Evolutionary conservation across 2,797 vertebrate genomes (phyloP), one percentile per base, ranked within the genome.

Genomic region (Cuculus canorus): DNA sequence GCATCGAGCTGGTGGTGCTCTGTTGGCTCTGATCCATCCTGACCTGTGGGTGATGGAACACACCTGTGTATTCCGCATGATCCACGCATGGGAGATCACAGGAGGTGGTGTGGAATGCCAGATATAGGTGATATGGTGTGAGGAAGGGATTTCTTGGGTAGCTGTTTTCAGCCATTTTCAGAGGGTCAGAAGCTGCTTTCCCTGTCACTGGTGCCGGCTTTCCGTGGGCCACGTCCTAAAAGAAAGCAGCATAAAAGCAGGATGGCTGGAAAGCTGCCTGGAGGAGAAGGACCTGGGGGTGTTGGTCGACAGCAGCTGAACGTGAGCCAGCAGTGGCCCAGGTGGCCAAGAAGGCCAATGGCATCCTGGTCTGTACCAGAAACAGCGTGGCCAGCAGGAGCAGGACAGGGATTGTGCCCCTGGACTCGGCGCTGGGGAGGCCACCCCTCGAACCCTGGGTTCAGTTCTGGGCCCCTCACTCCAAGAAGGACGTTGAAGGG

Each of bases 191-290:
- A 56, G 61, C 30, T 64, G 61, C 45, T 81, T 50, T 78, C 27
- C 85, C 0, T 88, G 69, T 35, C 2, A 4, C 39, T 39, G 53
- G 30, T 17, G 16, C 0, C 0, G 43, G 53, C 24, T 88, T 60
- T 54, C 75, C 78, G n/a, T 72, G 37, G 43, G n/a, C n/a, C 63
- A 32, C 65, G 47, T 35, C 35, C 35, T 41, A 8, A 45, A 28
- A 32, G 47, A 61, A 70, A 57, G 41, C 35, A 43, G 23, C 2
- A 0, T 17, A 3, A 35, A 35, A 35, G 35, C 35, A 35, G 35
- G 35, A 9, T 35, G 35, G 35, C 35, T 35, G 35, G 35, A 35
- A 35, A 35, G 35, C 35, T 35, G 35, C 35, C 35, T 35, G 35
- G 35, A 35, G 35, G 35, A 35, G 35, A 35, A 35, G 35, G 35